A percentile compares a stretch with the other conserved stretches of the same genome.
phyloP scores from a whole-genome alignment of 1,140 invertebrate genomes.

The Papilio aristodemus region DNA sequence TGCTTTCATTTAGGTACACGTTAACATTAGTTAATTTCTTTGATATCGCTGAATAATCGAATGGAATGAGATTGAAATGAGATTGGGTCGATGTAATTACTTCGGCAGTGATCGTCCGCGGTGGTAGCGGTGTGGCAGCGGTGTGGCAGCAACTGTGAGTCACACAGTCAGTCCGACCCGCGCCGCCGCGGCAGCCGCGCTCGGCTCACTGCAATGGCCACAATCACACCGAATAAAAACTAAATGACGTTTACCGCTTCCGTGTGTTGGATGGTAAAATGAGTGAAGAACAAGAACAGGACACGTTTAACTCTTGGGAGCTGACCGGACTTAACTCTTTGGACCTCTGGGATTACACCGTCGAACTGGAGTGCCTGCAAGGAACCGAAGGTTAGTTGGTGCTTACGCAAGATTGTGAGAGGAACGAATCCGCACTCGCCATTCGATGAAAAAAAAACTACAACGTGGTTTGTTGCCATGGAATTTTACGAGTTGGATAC shows the following conservation, averaged over 20 bases:
- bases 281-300: constrained; percentile 70
- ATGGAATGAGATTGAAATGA: constrained; percentile 71
- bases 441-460: constrained; percentile 52
- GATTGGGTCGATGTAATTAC: constrained; percentile 60
- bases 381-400: constrained; percentile 84
- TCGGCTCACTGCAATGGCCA: constrained; percentile 50
- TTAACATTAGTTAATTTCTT: constrained; percentile 64
- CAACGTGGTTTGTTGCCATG: constrained; percentile 41
- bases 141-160: constrained; percentile 37
- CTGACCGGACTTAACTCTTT: constrained; percentile 84
- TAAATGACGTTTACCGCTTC: constrained; percentile 44
- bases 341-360: constrained; percentile 90
- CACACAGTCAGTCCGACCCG: constrained; percentile 59
- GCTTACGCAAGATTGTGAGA: constrained; percentile 63
- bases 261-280: constrained; percentile 53
- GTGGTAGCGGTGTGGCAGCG: constrained; percentile 43
- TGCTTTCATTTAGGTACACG: constrained; percentile 48
- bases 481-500: constrained; percentile 23
- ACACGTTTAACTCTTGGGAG: constrained; percentile 78
- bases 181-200: constrained; percentile 59
- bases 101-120: constrained; percentile 39
- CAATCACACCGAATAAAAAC: constrained; percentile 45
- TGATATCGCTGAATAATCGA: constrained; percentile 59
- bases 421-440: constrained; percentile 51
- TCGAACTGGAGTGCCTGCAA: constrained; percentile 88